Base-by-base conservation (phyloP, 2,797 vertebrate species). In the Lacerta viridis region DNA sequence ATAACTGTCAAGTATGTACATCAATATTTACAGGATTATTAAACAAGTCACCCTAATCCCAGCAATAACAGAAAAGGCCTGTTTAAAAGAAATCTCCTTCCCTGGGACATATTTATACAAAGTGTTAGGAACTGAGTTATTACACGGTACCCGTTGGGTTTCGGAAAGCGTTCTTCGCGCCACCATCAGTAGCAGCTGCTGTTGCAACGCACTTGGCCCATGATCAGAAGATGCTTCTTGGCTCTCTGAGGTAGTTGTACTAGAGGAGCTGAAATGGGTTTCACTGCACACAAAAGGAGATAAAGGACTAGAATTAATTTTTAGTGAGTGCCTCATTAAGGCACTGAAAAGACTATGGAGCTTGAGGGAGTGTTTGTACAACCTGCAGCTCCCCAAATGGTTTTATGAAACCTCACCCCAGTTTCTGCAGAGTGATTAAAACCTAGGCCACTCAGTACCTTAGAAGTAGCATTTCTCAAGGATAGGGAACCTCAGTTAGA, bases 131-230 rank as follows among this genome's bases (percentile, higher is more conserved):
- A 87, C 2, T 2, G 83, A 83, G 46, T 72, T 83, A 90, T 87
- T 80, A 80, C 72, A 83, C 86, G 8, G 0, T 95, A 97, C 97
- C 96, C 93, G 93, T 59, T 96, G 95, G 84, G 87, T 94, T 88
- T 97, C 97, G 3, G 97, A 92, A 89, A 96, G 97, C 25, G 95
- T 97, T 92, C 96, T 96, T 84, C 95, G 96, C 77, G 96, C 96
- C 92, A 97, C 94, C 96, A 97, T 97, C 61, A 97, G 90, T 7
- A 97, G 88, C 66, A 97, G 95, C 92, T 97, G 97, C 50, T 97
- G 97, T 75, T 97, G 97, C 20, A 97, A 95, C 0, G 96, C 96
- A 0, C 96, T 96, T 5, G 96, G 95, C 0, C 95, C 95, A 25
- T 96, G 95, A 75, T 97, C 96, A 0, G 97, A 97, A 81, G 97